Evolutionary conservation across 2,797 vertebrate species (phyloP).

Genomic region (Neosilurus mollespiculum): DNA sequence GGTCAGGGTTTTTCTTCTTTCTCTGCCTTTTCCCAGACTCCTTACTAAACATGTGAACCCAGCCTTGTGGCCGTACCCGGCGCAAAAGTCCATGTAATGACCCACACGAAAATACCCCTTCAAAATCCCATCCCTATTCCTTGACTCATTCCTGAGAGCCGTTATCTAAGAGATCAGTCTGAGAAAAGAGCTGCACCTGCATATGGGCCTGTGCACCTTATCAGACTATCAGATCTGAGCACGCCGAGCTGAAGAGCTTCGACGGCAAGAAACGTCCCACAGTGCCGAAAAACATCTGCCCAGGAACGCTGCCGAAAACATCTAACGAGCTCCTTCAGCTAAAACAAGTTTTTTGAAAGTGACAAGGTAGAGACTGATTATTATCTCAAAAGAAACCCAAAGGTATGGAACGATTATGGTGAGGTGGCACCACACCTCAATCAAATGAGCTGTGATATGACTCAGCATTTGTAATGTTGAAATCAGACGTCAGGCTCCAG

Average conservation of each 20-base stretch:
- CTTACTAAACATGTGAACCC: background rate
- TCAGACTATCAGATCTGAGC: slow-evolving; percentile 53
- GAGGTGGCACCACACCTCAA: background rate
- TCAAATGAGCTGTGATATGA: background rate
- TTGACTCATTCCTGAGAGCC: slow-evolving; percentile 47
- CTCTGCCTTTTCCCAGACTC: no score
- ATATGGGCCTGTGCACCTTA: slow-evolving; percentile 53
- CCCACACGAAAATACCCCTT: background rate
- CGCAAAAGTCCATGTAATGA: background rate
- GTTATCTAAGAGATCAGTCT: slow-evolving; percentile 48
- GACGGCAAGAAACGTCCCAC: slow-evolving; percentile 22
- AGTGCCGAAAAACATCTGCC: slow-evolving; percentile 53
- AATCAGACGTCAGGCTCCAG: background rate
- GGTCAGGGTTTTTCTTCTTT: background rate
- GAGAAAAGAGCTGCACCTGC: slow-evolving; percentile 55
- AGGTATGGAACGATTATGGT: background rate
- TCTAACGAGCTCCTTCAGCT: slow-evolving; percentile 8
- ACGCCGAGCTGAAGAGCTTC: slow-evolving; percentile 40
- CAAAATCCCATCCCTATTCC: background rate
- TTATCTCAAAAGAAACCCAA: background rate
- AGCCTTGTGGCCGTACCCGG: background rate
- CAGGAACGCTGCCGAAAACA: slow-evolving; percentile 40
- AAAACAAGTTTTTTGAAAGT: background rate
- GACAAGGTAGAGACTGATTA: background rate
- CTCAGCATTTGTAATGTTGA: slow-evolving; percentile 3